Evolutionary conservation across 2,888 invertebrate species (phyloP), one percentile per base, ranked within the genome.

Genomic region (Paralinhomoeus sp.): DNA sequence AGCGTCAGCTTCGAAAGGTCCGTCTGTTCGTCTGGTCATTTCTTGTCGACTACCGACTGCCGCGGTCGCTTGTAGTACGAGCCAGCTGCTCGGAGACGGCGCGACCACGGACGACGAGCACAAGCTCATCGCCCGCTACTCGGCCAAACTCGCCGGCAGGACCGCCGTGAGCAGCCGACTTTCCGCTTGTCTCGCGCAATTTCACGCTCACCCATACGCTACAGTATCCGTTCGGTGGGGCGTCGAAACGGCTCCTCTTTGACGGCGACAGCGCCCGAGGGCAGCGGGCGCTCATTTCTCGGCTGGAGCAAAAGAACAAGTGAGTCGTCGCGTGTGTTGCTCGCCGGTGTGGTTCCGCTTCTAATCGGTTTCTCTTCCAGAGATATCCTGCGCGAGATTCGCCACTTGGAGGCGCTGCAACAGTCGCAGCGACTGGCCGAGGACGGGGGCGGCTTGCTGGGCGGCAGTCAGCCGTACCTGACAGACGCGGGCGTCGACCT

Each of bases 41-140:
- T n/a, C n/a, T n/a, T n/a, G n/a, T n/a, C n/a, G n/a, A n/a, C n/a
- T n/a, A n/a, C n/a, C n/a, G n/a, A n/a, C n/a, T n/a, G n/a, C n/a
- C n/a, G n/a, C 5, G 17, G 9, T 5, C 17, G 17, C 9, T 35
- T 35, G 9, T 17, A 35, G n/a, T 17, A 12, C 35, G 9, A 35
- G 35, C 7, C 35, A 35, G 35, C n/a, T 35, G 20, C 17, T 35
- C 3, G 20, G n/a, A 3, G 40, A 31, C 3, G 35, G n/a, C 17
- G 18, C 31, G 3, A 7, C 3, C 15, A 51, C 57, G 23, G 87
- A 89, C 63, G 91, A 91, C 64, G 91, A 91, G 62, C 91, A 91
- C 64, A 74, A 87, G 48, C 72, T 97, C 49, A 97, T 97, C 62
- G 91, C 91, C 38, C 72, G 89, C 57, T 97, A 97, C 67, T 87